A percentile compares a stretch with the other conserved stretches of the same genome.
Conservation (phyloP, 1,140 invertebrate species). For the Cyrtorhinus lividipennis region DNA sequence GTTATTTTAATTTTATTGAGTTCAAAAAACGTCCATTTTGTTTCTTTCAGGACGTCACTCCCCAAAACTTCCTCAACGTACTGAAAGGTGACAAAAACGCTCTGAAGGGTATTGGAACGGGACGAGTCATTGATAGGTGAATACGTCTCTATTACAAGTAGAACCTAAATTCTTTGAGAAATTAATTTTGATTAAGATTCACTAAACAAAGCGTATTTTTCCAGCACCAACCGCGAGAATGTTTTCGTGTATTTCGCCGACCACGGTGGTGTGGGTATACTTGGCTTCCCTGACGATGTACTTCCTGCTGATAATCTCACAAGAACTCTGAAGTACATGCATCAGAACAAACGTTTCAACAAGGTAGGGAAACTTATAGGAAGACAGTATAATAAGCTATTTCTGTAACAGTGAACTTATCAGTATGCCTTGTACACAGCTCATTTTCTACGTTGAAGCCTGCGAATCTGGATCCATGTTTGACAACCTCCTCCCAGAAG, state of each 20-base stretch:
- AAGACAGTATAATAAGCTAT: too few species aligned
- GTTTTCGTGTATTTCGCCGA: slow-evolving; percentile 52
- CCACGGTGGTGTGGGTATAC: slow-evolving; percentile 43
- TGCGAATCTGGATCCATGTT: slow-evolving; percentile 56
- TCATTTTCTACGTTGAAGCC: slow-evolving; percentile 49
- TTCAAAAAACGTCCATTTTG: too few species aligned
- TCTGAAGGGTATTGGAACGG: slow-evolving; percentile 34
- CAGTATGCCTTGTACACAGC: too few species aligned
- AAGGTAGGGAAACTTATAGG: slow-evolving; percentile 13
- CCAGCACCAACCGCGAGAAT: slow-evolving; percentile 42
- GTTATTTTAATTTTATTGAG: too few species aligned
- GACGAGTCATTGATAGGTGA: slow-evolving; percentile 40
- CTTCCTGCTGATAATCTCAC: slow-evolving; percentile 26
- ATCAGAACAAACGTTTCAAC: slow-evolving; percentile 32
- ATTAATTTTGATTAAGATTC: too few species aligned
- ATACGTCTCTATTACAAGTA: neutral
- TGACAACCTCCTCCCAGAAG: slow-evolving; percentile 36
- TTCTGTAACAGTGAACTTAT: too few species aligned
- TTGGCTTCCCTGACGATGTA: slow-evolving; percentile 38
- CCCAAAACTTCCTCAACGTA: slow-evolving; percentile 40
- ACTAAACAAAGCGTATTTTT: too few species aligned
- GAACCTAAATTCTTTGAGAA: slow-evolving; percentile 3
- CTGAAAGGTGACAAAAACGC: slow-evolving; percentile 35
- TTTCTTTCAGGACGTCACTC: slow-evolving; percentile 36
- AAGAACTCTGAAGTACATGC: slow-evolving; percentile 35